Evolutionary conservation across 1,140 invertebrate genomes (phyloP), one percentile per base, ranked within the genome.

Genomic region (Steinernema feltiae): DNA sequence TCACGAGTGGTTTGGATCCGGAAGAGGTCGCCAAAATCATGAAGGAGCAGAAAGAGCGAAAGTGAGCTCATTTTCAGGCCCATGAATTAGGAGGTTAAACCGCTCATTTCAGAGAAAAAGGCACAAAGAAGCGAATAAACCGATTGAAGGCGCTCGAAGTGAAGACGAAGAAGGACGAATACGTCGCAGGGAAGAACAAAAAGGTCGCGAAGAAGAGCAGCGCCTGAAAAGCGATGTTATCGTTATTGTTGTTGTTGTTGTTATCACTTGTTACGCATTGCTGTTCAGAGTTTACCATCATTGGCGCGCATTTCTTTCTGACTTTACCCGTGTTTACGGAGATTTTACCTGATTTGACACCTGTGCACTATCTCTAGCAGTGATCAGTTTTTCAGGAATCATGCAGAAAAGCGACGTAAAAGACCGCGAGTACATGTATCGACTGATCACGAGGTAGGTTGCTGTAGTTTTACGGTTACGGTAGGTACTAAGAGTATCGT

Each of bases 1-100:
- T 96, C 75, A 85, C 93, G 80, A 91, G 93, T 82, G 94, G 93
- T 31, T 91, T 92, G 79, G 90, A 92, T 87, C 92, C 92, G 0
- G 92, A 93, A 71, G 89, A 91, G 85, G 90, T 92, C 85, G 91
- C 92, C 83, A 86, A 85, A 1, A 27, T 63, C 24, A 17, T 63
- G 53, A 63, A 63, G 53, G 72, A 32, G 24, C 30, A 73, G 48
- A 21, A 32, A 73, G 72, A 32, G 32, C 30, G 30, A 31, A 48
- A 73, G 72, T n/a, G n/a, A n/a, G n/a, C n/a, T n/a, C n/a, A n/a
- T n/a, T n/a, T n/a, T n/a, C n/a, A n/a, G n/a, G n/a, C n/a, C n/a
- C n/a, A n/a, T n/a, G n/a, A n/a, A n/a, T n/a, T n/a, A n/a, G n/a
- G n/a, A n/a, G n/a, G n/a, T n/a, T n/a, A n/a, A n/a, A n/a, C n/a